phyloP scores from a whole-genome alignment of 30 jellyfish, hydroid and myxozoan genomes.

The Phacellophora camtschatica region DNA sequence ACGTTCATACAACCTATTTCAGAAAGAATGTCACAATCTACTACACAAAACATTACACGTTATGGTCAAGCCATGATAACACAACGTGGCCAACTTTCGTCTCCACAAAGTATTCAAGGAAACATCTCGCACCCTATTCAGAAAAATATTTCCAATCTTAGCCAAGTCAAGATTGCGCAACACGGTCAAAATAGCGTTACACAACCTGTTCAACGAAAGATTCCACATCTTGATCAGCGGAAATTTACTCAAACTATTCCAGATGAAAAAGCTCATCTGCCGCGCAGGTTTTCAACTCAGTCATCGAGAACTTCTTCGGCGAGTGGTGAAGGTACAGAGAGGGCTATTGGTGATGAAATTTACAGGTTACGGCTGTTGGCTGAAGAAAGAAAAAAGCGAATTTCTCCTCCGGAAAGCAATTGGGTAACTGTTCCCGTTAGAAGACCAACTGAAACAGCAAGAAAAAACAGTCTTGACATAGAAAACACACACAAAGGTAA shows the following conservation, averaged over 20 bases:
- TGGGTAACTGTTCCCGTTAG: background rate
- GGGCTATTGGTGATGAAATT: constrained; percentile 8
- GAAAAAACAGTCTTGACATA: background rate
- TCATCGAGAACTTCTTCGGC: background rate
- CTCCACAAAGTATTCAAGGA: background rate
- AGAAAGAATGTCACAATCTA: no score
- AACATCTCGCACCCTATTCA: background rate
- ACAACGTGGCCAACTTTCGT: background rate
- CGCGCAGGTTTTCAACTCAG: background rate
- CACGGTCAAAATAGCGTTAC: background rate
- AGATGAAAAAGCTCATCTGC: background rate
- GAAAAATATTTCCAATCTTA: no score
- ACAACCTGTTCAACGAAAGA: no score
- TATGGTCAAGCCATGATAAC: background rate
- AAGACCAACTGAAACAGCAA: background rate
- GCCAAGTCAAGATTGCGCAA: background rate
- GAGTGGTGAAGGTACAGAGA: background rate
- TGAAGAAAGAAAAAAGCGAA: background rate
- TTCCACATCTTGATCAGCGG: no score
- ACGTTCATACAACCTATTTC: no score
- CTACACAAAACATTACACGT: background rate
- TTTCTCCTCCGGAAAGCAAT: background rate
- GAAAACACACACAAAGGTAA: no score
- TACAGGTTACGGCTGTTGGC: constrained; percentile 12
- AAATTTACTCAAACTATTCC: background rate